Evolutionary conservation across 2,888 invertebrate genomes (phyloP).

Genomic region (Eilema depressum): DNA sequence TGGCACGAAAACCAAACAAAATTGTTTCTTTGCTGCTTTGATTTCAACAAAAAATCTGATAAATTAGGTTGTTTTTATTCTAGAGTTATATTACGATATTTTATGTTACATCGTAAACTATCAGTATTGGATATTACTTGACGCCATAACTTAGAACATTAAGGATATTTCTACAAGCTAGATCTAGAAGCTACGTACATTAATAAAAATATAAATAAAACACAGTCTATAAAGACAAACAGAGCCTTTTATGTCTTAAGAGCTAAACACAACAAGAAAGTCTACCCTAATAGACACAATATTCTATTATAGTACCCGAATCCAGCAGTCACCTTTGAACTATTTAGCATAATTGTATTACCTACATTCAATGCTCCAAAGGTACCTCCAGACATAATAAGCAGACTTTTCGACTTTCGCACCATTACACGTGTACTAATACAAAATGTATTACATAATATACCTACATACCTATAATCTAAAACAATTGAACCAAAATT

Average conservation of each 20-base stretch:
- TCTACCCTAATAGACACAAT: neutral
- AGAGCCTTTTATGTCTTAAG: too few species aligned
- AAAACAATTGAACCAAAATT: neutral
- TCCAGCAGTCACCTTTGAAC: neutral
- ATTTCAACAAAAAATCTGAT: neutral
- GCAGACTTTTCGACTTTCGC: too few species aligned
- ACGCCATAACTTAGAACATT: neutral
- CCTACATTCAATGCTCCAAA: neutral
- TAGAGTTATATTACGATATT: too few species aligned
- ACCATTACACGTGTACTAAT: too few species aligned
- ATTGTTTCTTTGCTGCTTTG: neutral
- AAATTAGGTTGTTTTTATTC: neutral
- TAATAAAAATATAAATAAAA: too few species aligned
- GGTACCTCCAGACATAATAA: neutral
- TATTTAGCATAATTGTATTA: neutral
- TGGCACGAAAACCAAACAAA: too few species aligned
- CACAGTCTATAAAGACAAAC: too few species aligned
- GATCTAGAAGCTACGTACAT: too few species aligned
- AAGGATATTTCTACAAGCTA: too few species aligned
- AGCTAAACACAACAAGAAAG: too few species aligned
- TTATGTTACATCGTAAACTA: too few species aligned
- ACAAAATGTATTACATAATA: too few species aligned
- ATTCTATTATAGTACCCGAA: neutral
- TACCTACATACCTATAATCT: neutral
- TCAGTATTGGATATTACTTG: neutral